Conservation (phyloP, 2,888 invertebrate genomes). For the Chesias legatella region DNA sequence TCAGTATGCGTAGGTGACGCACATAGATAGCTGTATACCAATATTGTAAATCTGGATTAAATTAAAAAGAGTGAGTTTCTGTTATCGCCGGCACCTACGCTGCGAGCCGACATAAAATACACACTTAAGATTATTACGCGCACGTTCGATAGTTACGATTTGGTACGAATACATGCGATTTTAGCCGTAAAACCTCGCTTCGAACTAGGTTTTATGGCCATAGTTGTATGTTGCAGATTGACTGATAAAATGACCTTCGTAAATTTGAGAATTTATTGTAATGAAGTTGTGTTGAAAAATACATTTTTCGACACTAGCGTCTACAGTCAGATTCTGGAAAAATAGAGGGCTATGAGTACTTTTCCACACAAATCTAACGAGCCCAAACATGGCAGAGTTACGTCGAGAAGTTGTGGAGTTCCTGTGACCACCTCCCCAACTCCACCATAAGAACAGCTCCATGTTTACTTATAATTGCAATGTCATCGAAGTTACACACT, state of each 20-base stretch:
- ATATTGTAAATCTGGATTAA: neutral
- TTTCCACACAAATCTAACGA: too few species aligned
- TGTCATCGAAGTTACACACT: too few species aligned
- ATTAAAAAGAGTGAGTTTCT: conserved; percentile 6
- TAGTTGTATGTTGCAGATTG: conserved; percentile 16
- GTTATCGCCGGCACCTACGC: conserved; percentile 14
- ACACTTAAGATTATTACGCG: conserved; percentile 15
- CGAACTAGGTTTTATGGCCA: conserved; percentile 18
- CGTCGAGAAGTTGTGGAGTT: too few species aligned
- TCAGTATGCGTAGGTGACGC: too few species aligned
- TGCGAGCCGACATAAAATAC: conserved; percentile 13
- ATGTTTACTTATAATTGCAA: too few species aligned
- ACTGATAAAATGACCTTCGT: conserved; percentile 9
- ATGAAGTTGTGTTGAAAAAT: neutral
- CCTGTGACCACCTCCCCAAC: too few species aligned
- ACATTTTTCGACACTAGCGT: too few species aligned
- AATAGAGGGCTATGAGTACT: too few species aligned
- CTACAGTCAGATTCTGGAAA: too few species aligned
- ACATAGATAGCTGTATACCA: too few species aligned
- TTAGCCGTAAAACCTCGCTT: neutral
- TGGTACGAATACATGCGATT: neutral
- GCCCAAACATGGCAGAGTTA: too few species aligned
- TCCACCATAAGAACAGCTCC: too few species aligned
- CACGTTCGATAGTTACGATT: conserved; percentile 19
- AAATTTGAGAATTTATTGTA: neutral